A percentile compares a stretch with the other conserved stretches of the same genome.
These are phyloP conservation scores for Ditylenchus dipsaci DNA, from an alignment of 1,140 invertebrate genomes.

Conservation along the genomic window DNA sequence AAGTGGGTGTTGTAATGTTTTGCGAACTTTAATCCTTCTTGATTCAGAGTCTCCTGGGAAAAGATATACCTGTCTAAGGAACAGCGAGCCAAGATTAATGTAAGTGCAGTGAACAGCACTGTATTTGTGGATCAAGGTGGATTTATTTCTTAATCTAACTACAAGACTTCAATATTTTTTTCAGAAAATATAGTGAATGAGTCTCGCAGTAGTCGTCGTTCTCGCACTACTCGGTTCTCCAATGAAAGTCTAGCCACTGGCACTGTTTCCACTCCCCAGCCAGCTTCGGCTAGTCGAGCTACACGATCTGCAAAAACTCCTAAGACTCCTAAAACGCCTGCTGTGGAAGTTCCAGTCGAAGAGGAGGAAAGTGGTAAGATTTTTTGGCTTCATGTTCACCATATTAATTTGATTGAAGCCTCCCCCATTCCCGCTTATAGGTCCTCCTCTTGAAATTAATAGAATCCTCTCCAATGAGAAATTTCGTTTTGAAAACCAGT, in stretches of 20 bases:
- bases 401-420: too few species aligned
- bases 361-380: too few species aligned
- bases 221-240: conserved; percentile 9
- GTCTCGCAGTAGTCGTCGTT: conserved; percentile 10
- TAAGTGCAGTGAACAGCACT: conserved; percentile 14
- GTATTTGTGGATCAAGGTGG: background rate
- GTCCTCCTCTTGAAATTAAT: too few species aligned
- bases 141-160: background rate
- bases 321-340: background rate
- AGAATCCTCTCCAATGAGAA: too few species aligned
- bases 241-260: background rate
- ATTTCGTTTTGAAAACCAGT: too few species aligned
- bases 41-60: conserved; percentile 36
- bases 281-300: background rate
- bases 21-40: background rate
- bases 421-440: too few species aligned
- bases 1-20: conserved; percentile 4
- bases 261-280: background rate
- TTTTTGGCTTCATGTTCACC: too few species aligned
- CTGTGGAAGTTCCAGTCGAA: background rate
- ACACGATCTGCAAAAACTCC: background rate
- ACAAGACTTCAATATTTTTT: conserved; percentile 1
- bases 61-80: conserved; percentile 37
- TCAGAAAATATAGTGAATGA: conserved; percentile 33
- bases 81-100: conserved; percentile 22